Percentiles rank a stretch among this genome's conserved stretches.
phyloP scores from a whole-genome alignment of 2,797 vertebrate species.

The Phylloscopus collybita region DNA sequence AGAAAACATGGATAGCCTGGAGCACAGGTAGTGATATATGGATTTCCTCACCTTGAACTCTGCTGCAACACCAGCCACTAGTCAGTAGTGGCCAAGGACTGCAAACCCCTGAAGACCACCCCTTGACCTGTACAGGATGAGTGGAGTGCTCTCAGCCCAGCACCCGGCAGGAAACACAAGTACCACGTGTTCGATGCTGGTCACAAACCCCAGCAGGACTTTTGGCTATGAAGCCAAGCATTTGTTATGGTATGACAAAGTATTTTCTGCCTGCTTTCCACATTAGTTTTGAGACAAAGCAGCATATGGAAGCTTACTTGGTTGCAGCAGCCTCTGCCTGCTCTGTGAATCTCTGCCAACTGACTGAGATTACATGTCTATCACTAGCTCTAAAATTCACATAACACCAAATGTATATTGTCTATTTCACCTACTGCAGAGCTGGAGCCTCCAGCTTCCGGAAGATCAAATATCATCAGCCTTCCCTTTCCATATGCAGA shows the following conservation, averaged over 20 bases:
- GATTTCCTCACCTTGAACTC: neutral
- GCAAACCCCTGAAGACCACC: neutral
- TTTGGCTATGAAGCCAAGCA: neutral
- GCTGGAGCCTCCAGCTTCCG: neutral
- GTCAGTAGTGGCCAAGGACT: neutral
- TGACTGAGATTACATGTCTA: constrained; percentile 17
- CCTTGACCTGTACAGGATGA: neutral
- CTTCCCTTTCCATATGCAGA: neutral
- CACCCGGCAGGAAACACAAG: rapidly evolving
- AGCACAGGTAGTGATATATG: neutral
- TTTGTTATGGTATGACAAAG: neutral
- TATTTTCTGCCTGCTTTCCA: neutral
- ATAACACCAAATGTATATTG: constrained; percentile 1
- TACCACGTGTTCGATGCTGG: neutral
- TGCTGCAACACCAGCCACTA: neutral
- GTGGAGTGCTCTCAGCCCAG: neutral
- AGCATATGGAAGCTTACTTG: constrained; percentile 39
- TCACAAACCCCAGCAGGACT: neutral
- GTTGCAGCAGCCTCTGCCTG: constrained; percentile 43
- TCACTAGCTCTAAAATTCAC: constrained; percentile 36
- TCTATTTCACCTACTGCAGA: neutral
- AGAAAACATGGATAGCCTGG: neutral
- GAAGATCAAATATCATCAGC: neutral
- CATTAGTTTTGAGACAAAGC: constrained; percentile 26
- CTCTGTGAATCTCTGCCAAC: constrained; percentile 10